Percentiles rank a stretch among this genome's conserved stretches.
Evolutionary conservation across 2,113 vertebrate genomes (phyloP).

Genomic region (Desmodus rotundus): DNA sequence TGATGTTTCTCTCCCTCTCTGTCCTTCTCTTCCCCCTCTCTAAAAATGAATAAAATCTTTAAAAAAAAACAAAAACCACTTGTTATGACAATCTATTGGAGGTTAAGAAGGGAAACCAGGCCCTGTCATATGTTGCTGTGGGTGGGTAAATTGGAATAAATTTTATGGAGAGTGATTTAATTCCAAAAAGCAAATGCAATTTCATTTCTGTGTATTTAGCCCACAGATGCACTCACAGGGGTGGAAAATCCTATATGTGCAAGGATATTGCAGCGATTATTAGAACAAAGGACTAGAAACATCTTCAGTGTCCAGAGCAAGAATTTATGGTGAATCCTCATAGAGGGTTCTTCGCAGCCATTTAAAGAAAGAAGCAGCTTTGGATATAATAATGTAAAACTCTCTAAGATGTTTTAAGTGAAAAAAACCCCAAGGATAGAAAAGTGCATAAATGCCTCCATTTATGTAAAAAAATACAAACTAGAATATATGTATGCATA

Average conservation of each 20-base stretch:
- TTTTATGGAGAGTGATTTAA: constrained; percentile 36
- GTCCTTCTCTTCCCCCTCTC: too few species aligned
- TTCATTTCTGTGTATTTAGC: constrained; percentile 24
- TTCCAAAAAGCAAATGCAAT: constrained; percentile 43
- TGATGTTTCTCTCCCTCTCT: too few species aligned
- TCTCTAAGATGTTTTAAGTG: background rate
- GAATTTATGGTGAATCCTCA: background rate
- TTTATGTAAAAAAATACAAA: background rate
- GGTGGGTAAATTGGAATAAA: background rate
- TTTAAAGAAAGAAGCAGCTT: constrained; percentile 20
- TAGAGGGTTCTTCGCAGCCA: background rate
- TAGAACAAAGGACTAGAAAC: constrained; percentile 21
- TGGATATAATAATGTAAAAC: background rate
- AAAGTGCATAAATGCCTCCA: background rate
- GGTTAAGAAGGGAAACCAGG: background rate
- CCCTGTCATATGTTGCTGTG: background rate
- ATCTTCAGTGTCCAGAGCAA: background rate
- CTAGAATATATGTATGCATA: background rate
- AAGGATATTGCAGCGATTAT: background rate
- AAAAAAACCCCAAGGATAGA: background rate
- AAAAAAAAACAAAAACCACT: too few species aligned
- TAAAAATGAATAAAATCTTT: too few species aligned
- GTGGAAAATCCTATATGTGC: background rate
- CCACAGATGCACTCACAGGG: background rate
- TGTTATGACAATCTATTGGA: background rate